Base-by-base conservation (phyloP, 1,140 invertebrate genomes). In the Pectinophora gossypiella region DNA sequence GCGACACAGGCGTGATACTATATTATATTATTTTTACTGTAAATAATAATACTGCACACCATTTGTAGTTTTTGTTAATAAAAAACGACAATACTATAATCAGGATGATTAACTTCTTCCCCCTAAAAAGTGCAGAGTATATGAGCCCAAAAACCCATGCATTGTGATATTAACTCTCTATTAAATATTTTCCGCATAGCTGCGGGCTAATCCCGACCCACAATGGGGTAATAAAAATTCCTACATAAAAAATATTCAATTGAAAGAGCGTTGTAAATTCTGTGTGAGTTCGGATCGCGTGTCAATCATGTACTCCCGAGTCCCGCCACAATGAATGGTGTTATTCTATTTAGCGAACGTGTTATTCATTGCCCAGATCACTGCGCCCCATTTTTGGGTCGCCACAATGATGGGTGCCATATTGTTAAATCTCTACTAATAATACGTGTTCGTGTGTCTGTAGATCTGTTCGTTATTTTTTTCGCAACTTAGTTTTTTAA, bases 261-360 rank as follows among this genome's bases (percentile, higher is more conserved):
- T 57, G 63, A 67, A 64, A 56, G 58, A 48, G 59, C 60, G 54
- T 64, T 66, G 72, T 59, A 70, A 78, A 70, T 74, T 68, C 61
- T 63, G 64, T 44, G 9, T 13, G 56, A 51, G 55, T 56, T 65
- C 62, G 72, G 70, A 72, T 82, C 80, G 76, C 76, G 76, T 75
- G 83, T 86, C 83, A 86, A 86, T 86, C 80, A 86, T 66, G 66
- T 52, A n/a, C n/a, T n/a, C n/a, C n/a, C n/a, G n/a, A n/a, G n/a
- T n/a, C n/a, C 64, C 61, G 59, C 65, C 62, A 68, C 63, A 72
- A 69, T 70, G 64, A 61, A 68, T 64, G 61, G 64, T 79, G 74
- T 77, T 84, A 79, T 82, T 81, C 68, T 70, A 74, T 80, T 78
- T 64, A 77, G 61, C 59, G 61, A 62, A n/a, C 66, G 57, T 77